These are phyloP conservation scores for Rhinophrynus dorsalis DNA, from an alignment of 2,797 vertebrate species.

Conservation along the genomic window DNA sequence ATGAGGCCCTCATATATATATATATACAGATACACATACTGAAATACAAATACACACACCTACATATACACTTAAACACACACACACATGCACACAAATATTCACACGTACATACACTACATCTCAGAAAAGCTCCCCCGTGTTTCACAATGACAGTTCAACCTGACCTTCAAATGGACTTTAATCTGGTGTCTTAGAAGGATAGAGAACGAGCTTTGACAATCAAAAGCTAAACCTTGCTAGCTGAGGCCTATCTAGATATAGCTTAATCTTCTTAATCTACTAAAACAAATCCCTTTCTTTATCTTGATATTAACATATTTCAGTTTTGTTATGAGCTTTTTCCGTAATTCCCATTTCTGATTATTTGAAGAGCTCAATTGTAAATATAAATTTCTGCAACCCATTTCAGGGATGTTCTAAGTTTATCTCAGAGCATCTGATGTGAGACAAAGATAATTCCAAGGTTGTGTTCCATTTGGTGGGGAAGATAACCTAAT, in stretches of 20 bases:
- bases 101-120: conserved; percentile 6
- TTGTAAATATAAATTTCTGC: conserved; percentile 29
- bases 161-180: conserved; percentile 42
- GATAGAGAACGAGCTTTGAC: conserved; percentile 42
- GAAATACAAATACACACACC: no score
- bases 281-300: conserved; percentile 45
- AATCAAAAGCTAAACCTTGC: conserved; percentile 41
- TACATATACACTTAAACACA: no score
- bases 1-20: no score
- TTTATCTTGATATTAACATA: conserved; percentile 50
- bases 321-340: conserved; percentile 40
- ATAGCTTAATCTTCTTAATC: conserved; percentile 46
- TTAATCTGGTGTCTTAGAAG: conserved; percentile 45
- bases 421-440: no score
- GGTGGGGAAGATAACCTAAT: no score
- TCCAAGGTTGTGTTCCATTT: no score
- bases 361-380: conserved; percentile 33
- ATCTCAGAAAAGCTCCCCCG: conserved; percentile 27
- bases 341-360: conserved; percentile 33
- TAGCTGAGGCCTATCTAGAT: conserved; percentile 43
- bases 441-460: no score
- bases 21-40: no score
- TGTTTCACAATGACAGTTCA: conserved; percentile 24
- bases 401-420: conserved; percentile 2
- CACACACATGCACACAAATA: conserved; percentile 19